Percentiles rank a stretch among this genome's conserved stretches.
These are phyloP conservation scores for Exephanes ischioxanthus DNA, from an alignment of 2,888 invertebrate genomes.

Conservation along the genomic window DNA sequence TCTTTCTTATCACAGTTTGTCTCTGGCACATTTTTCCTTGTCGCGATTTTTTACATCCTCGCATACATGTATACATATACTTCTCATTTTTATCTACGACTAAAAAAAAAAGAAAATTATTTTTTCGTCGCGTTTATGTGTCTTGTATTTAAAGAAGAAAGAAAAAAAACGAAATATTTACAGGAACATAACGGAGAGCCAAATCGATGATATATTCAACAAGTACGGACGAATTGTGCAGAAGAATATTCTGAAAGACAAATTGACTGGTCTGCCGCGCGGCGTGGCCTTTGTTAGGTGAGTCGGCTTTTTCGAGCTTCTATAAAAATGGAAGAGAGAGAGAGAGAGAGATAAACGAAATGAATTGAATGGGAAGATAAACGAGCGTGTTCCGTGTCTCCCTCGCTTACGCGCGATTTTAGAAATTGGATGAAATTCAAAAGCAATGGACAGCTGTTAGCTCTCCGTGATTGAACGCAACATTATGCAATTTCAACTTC, in stretches of 20 bases:
- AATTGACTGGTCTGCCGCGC: slow-evolving; percentile 94
- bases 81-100: slow-evolving; percentile 7
- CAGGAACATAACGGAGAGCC: slow-evolving; percentile 91
- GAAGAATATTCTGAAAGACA: slow-evolving; percentile 95
- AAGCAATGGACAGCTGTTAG: slow-evolving; percentile 71
- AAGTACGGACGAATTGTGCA: slow-evolving; percentile 96
- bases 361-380: background rate
- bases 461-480: slow-evolving; percentile 61
- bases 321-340: background rate
- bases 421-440: slow-evolving; percentile 76
- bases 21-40: slow-evolving; percentile 9
- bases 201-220: slow-evolving; percentile 94
- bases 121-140: background rate
- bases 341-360: background rate
- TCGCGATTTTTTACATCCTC: slow-evolving; percentile 40
- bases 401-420: slow-evolving; percentile 52
- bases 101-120: too few species aligned
- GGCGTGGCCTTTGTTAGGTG: slow-evolving; percentile 97
- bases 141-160: background rate
- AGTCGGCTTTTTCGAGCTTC: slow-evolving; percentile 68
- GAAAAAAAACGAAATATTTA: slow-evolving; percentile 5
- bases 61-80: background rate
- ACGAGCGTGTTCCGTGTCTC: slow-evolving; percentile 14
- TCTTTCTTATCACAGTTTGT: slow-evolving; percentile 25
- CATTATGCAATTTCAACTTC: slow-evolving; percentile 73